Evolutionary conservation across 2,113 vertebrate species (phyloP).

Genomic region (Halcyon senegalensis): DNA sequence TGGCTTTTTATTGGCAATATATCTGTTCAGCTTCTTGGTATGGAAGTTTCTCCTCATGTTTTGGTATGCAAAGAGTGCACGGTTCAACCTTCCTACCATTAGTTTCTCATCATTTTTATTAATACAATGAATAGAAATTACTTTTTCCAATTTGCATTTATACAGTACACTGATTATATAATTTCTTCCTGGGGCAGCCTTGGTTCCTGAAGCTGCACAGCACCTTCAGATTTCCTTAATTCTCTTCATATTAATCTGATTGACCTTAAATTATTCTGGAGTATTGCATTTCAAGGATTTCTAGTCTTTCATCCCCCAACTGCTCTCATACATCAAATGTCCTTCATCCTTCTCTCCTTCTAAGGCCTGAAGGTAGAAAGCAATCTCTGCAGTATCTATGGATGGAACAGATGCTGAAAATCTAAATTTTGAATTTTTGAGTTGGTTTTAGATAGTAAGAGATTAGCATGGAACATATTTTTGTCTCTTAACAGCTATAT

Average conservation of each 20-base stretch:
- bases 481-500: not conserved
- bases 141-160: not conserved
- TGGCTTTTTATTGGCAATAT: not conserved
- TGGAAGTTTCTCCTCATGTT: not conserved
- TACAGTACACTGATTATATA: not conserved
- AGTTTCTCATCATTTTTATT: not conserved
- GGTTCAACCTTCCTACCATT: not conserved
- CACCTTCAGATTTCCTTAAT: not conserved
- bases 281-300: not conserved
- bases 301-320: not conserved
- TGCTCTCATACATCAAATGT: not conserved
- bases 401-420: not conserved
- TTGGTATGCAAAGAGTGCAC: not conserved
- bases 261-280: not conserved
- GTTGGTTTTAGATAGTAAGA: not conserved
- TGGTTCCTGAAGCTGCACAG: not conserved
- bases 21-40: not conserved
- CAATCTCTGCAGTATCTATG: not conserved
- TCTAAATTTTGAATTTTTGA: not conserved
- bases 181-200: constrained; percentile 3
- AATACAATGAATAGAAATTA: not conserved
- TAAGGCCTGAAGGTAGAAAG: not conserved
- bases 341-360: not conserved
- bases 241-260: not conserved
- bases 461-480: not conserved